Evolutionary conservation across 2,888 invertebrate genomes (phyloP).

Genomic region (Hirudinaria manillensis): DNA sequence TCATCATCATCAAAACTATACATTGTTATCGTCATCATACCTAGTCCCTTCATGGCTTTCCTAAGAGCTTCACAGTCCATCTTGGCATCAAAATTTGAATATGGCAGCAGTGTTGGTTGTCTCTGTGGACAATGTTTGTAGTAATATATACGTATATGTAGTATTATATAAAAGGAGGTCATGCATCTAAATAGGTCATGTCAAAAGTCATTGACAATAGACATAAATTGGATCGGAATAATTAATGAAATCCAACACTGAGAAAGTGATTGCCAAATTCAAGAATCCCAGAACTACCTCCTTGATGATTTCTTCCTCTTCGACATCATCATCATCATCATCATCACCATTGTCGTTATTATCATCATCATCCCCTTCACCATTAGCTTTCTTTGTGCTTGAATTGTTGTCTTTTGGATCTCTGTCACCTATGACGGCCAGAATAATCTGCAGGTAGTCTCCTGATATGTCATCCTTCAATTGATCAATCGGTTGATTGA

Average conservation of each 20-base stretch:
- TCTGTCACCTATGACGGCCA: slow-evolving; percentile 41
- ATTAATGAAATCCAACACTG: not conserved
- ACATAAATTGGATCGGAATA: too few species aligned
- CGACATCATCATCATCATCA: slow-evolving; percentile 39
- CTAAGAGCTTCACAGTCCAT: slow-evolving; percentile 51
- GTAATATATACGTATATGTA: too few species aligned
- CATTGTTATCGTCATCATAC: slow-evolving; percentile 39
- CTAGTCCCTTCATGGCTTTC: slow-evolving; percentile 54
- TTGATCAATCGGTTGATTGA: not conserved
- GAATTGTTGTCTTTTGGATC: too few species aligned
- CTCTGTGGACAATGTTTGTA: slow-evolving; percentile 41
- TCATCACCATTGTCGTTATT: slow-evolving; percentile 36
- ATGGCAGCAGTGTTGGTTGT: slow-evolving; percentile 53
- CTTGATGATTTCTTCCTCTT: slow-evolving; percentile 35
- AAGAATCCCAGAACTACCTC: not conserved
- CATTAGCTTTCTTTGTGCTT: too few species aligned
- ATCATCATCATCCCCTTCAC: not conserved
- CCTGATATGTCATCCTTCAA: slow-evolving; percentile 43
- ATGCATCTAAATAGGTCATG: too few species aligned
- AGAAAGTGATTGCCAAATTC: too few species aligned
- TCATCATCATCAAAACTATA: not conserved
- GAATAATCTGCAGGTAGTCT: slow-evolving; percentile 40
- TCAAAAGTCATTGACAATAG: too few species aligned
- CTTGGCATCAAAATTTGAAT: slow-evolving; percentile 51
- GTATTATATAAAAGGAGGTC: too few species aligned